A percentile compares a stretch with the other conserved stretches of the same genome.
Evolutionary conservation across 2,797 vertebrate genomes (phyloP).

Genomic region (Kryptolebias ocellatus): DNA sequence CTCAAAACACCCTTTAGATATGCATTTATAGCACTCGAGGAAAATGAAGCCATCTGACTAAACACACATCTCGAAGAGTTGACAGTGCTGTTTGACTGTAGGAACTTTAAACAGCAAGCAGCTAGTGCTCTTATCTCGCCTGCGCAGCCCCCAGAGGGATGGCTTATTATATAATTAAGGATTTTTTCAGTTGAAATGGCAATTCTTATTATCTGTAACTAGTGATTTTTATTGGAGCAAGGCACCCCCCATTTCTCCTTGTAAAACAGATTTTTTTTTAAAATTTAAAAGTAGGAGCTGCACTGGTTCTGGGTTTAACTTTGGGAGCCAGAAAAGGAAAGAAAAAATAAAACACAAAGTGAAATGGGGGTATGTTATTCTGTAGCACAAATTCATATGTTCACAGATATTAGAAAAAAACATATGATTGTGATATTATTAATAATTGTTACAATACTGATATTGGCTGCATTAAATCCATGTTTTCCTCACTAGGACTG

Average conservation of each 20-base stretch:
- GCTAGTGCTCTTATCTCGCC: constrained; percentile 75
- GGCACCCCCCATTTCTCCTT: constrained; percentile 36
- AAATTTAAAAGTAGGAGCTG: constrained; percentile 58
- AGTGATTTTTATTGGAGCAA: constrained; percentile 73
- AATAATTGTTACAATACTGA: too few relatives aligned
- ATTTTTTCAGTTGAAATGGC: constrained; percentile 78
- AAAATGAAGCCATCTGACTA: constrained; percentile 63
- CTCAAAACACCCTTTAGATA: constrained; percentile 45
- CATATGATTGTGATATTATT: too few relatives aligned
- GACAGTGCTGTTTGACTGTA: constrained; percentile 64
- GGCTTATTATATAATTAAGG: constrained; percentile 79
- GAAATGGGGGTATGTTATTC: constrained; percentile 48
- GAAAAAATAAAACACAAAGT: constrained; percentile 52
- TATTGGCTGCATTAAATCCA: too few relatives aligned
- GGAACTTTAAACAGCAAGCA: constrained; percentile 66
- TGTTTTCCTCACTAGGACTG: too few relatives aligned
- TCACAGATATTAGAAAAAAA: not conserved
- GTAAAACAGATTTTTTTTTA: constrained; percentile 48
- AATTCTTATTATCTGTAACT: constrained; percentile 78
- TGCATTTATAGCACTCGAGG: constrained; percentile 41
- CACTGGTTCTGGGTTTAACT: constrained; percentile 62
- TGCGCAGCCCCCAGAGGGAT: constrained; percentile 69
- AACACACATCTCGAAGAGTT: constrained; percentile 64
- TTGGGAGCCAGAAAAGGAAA: constrained; percentile 34
- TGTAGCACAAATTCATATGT: constrained; percentile 46